These are phyloP conservation scores for Epinephelus fuscoguttatus DNA, from an alignment of 2,113 vertebrate species.

Conservation along the genomic window DNA sequence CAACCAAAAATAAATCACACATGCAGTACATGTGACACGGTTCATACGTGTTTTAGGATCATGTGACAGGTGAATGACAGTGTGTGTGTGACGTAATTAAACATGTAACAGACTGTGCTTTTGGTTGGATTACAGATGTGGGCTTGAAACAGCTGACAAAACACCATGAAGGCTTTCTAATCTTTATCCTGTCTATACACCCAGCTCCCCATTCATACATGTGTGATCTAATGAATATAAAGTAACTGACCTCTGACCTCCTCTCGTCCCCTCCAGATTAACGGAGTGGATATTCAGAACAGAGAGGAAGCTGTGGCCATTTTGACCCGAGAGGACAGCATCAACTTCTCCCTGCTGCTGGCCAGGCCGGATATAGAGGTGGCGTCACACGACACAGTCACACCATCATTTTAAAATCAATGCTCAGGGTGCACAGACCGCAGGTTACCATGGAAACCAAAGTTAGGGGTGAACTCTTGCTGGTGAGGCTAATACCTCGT, in stretches of 20 bases:
- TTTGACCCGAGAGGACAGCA: conserved; percentile 88
- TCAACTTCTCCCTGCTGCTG: conserved; percentile 89
- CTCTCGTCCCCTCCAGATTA: conserved; percentile 80
- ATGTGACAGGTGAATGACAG: background rate
- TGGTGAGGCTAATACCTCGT: no score
- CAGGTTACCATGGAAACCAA: conserved; percentile 4
- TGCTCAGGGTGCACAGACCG: background rate
- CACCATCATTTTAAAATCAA: background rate
- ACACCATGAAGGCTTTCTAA: background rate
- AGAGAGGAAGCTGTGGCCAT: conserved; percentile 89
- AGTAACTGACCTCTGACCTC: background rate
- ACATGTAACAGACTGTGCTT: background rate
- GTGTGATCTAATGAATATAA: background rate
- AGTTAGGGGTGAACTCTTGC: no score
- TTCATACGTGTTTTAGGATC: background rate
- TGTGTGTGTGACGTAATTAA: background rate
- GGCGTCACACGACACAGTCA: background rate
- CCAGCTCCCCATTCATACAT: background rate
- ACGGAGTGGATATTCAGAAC: conserved; percentile 90
- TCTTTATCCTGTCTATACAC: background rate
- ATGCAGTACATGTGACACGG: background rate
- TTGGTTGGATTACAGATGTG: background rate
- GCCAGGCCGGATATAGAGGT: conserved; percentile 91
- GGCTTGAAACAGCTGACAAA: background rate
- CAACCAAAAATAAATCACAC: background rate